Conservation (phyloP, 2,888 invertebrate genomes). For the Aphodius sticticus region DNA sequence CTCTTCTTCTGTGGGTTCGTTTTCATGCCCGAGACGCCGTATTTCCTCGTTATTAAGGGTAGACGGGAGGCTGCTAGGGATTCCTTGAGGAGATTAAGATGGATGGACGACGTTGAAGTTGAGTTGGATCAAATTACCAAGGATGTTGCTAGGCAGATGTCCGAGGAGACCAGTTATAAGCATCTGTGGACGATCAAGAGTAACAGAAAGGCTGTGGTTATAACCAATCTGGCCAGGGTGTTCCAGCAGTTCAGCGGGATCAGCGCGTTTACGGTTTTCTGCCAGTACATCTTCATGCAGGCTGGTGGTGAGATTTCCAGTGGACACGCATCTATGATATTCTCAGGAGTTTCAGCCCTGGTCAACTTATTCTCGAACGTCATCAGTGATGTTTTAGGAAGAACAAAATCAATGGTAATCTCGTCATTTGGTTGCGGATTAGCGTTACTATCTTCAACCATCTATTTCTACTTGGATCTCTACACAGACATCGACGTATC, state of each 20-base stretch:
- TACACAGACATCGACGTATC: slow-evolving; percentile 43
- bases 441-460: slow-evolving; percentile 42
- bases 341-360: slow-evolving; percentile 40
- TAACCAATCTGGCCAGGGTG: slow-evolving; percentile 45
- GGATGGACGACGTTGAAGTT: slow-evolving; percentile 47
- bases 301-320: slow-evolving; percentile 51
- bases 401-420: slow-evolving; percentile 46
- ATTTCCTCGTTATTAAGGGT: slow-evolving; percentile 50
- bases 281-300: slow-evolving; percentile 52
- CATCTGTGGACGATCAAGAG: slow-evolving; percentile 49
- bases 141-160: slow-evolving; percentile 51
- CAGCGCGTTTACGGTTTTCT: slow-evolving; percentile 48
- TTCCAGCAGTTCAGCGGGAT: slow-evolving; percentile 51
- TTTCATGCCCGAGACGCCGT: slow-evolving; percentile 54
- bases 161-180: slow-evolving; percentile 47
- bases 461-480: slow-evolving; percentile 48
- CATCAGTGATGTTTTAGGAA: slow-evolving; percentile 34
- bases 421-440: slow-evolving; percentile 45
- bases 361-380: slow-evolving; percentile 41
- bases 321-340: slow-evolving; percentile 50
- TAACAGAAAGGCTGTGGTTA: slow-evolving; percentile 50
- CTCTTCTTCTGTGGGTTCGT: slow-evolving; percentile 64
- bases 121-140: slow-evolving; percentile 46
- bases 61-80: slow-evolving; percentile 46
- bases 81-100: slow-evolving; percentile 47